Evolutionary conservation across 2,113 vertebrate genomes (phyloP), one percentile per base, ranked within the genome.

Genomic region (Nesogale talazaci): DNA sequence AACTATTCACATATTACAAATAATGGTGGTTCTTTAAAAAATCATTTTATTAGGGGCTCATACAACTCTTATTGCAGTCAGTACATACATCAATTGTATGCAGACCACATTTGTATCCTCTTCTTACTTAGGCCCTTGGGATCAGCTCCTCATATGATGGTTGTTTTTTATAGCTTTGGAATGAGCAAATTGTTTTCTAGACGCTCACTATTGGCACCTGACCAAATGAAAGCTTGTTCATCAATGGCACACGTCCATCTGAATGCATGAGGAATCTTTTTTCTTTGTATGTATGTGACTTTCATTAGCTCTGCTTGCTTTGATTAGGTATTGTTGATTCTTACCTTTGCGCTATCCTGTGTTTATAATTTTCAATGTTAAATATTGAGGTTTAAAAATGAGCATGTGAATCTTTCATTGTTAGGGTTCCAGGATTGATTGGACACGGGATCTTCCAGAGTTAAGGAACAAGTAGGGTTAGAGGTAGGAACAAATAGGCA

Each of bases 81-180:
- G n/a, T n/a, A n/a, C n/a, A n/a, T n/a, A n/a, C n/a, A n/a, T n/a
- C n/a, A n/a, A n/a, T n/a, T n/a, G n/a, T n/a, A n/a, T n/a, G n/a
- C n/a, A n/a, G n/a, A n/a, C n/a, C n/a, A n/a, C n/a, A n/a, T n/a
- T n/a, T n/a, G n/a, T n/a, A n/a, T n/a, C n/a, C n/a, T n/a, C n/a
- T n/a, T n/a, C n/a, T n/a, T n/a, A n/a, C n/a, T n/a, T n/a, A n/a
- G n/a, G n/a, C n/a, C n/a, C n/a, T n/a, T n/a, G n/a, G n/a, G n/a
- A n/a, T n/a, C n/a, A n/a, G n/a, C n/a, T n/a, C n/a, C n/a, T n/a
- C n/a, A n/a, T n/a, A 57, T 34, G 34, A 29, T 86, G 76, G 36
- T 20, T 92, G 59, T 59, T 19, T 84, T 90, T 95, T 92, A 80
- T 46, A 89, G 90, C 8, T 86, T 90, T 70, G 29, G 46, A 65